Evolutionary conservation across 2,888 invertebrate species (phyloP).

Genomic region (Eupithecia tripunctaria): DNA sequence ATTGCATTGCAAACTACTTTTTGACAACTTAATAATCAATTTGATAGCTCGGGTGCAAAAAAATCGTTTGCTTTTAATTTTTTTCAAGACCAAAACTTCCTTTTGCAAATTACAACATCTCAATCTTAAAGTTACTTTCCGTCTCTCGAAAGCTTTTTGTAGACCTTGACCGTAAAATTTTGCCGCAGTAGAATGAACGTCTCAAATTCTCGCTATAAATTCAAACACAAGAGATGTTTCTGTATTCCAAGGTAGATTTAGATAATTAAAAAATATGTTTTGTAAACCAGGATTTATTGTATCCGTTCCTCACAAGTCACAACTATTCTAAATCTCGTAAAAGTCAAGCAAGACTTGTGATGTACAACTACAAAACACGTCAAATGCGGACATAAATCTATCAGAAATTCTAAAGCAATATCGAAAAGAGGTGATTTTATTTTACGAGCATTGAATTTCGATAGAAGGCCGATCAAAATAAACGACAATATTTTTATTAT

Average conservation of each 20-base stretch:
- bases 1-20: conserved; percentile 23
- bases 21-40: conserved; percentile 25
- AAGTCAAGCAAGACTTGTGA: background rate
- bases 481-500: conserved; percentile 6
- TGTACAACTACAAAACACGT: conserved; percentile 1
- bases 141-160: conserved; percentile 6
- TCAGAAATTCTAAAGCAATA: background rate
- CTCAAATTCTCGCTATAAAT: background rate
- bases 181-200: background rate
- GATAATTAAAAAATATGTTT: background rate
- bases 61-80: conserved; percentile 13
- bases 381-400: conserved; percentile 1
- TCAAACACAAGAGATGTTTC: background rate
- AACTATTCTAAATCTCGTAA: conserved; percentile 9
- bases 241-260: background rate
- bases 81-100: conserved; percentile 1
- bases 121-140: conserved; percentile 1
- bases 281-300: background rate
- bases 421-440: background rate
- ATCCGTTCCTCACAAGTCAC: conserved; percentile 9
- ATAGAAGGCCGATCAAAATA: background rate
- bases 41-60: conserved; percentile 30
- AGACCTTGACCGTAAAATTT: conserved; percentile 12
- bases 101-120: conserved; percentile 9
- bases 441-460: background rate